These are phyloP conservation scores for Sinodicranocentrus sp. DNA, from an alignment of 2,888 invertebrate genomes.

Conservation along the genomic window DNA sequence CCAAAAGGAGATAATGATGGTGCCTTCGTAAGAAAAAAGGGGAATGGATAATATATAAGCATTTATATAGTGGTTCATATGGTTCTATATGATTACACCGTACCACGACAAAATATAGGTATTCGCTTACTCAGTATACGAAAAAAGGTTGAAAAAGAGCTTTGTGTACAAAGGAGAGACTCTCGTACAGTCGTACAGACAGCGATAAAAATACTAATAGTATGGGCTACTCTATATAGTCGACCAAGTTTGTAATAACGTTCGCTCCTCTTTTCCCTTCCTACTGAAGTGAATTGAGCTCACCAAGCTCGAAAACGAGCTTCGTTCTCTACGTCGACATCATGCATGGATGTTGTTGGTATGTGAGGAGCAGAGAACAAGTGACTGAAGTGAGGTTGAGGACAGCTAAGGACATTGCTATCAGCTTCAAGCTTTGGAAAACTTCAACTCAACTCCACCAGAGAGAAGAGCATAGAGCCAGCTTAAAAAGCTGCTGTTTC, in stretches of 20 bases:
- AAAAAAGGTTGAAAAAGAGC: slow-evolving; percentile 21
- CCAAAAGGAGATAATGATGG: slow-evolving; percentile 35
- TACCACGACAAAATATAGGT: too few species aligned
- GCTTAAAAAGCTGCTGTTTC: too few species aligned
- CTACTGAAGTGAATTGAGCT: too few species aligned
- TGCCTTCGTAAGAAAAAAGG: slow-evolving; percentile 7
- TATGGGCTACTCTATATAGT: neutral
- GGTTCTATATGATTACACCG: slow-evolving; percentile 5
- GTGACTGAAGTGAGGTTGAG: slow-evolving; percentile 57
- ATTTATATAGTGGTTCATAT: neutral
- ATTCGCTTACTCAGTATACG: neutral
- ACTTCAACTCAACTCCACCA: neutral
- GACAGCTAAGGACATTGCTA: slow-evolving; percentile 67
- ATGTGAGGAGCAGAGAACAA: slow-evolving; percentile 21
- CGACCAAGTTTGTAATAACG: neutral
- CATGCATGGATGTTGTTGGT: slow-evolving; percentile 23
- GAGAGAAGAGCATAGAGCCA: too few species aligned
- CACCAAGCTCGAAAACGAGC: too few species aligned
- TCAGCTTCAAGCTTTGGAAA: slow-evolving; percentile 8
- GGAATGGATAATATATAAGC: neutral
- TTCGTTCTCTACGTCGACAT: too few species aligned
- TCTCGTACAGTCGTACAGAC: slow-evolving; percentile 2
- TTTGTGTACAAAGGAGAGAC: neutral
- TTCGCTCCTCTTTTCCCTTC: neutral
- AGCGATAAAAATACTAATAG: slow-evolving; percentile 32